Evolutionary conservation across 2,113 vertebrate species (phyloP).

Genomic region (Megaceryle maxima): DNA sequence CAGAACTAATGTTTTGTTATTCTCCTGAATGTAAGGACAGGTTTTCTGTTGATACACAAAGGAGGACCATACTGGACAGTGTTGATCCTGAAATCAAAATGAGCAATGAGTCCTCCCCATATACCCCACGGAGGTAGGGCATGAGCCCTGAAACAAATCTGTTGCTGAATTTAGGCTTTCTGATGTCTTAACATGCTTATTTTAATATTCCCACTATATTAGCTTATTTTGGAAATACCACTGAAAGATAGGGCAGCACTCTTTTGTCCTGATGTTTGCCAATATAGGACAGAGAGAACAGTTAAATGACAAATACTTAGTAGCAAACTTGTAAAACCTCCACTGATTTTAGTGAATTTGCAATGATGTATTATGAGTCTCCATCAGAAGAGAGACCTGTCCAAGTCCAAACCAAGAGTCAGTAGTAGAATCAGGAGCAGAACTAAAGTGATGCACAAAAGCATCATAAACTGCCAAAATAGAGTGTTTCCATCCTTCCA

Average conservation of each 20-base stretch:
- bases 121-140: no score
- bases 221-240: background rate
- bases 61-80: background rate
- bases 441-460: background rate
- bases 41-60: background rate
- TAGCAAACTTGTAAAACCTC: background rate
- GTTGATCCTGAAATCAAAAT: background rate
- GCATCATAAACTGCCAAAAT: background rate
- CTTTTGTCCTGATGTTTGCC: background rate
- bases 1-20: background rate
- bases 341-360: background rate
- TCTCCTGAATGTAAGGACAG: background rate
- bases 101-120: background rate
- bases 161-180: background rate
- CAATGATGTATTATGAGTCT: background rate
- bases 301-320: background rate
- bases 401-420: background rate
- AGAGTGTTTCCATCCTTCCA: background rate
- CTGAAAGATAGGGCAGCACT: background rate
- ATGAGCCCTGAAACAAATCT: background rate
- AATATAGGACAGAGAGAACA: background rate
- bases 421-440: background rate
- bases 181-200: background rate
- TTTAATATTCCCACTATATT: background rate
- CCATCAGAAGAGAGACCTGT: background rate